These are phyloP conservation scores for Picus viridis DNA, from an alignment of 2,797 vertebrate species.

Conservation along the genomic window DNA sequence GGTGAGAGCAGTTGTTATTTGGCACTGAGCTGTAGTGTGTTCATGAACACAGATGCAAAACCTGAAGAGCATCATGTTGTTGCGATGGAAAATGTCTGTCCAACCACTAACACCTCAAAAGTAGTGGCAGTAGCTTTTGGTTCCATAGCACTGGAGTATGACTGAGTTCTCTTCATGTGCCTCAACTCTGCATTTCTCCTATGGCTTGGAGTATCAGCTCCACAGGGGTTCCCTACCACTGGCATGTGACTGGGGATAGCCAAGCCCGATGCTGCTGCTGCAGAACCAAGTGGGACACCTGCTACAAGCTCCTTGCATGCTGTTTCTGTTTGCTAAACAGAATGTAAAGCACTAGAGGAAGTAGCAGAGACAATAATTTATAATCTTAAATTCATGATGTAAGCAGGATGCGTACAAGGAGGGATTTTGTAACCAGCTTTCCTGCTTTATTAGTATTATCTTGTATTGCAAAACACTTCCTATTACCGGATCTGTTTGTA, in stretches of 20 bases:
- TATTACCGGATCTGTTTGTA: slow-evolving; percentile 40
- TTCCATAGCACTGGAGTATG: rapidly evolving
- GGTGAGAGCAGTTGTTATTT: neutral
- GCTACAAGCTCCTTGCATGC: neutral
- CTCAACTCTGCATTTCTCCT: rapidly evolving
- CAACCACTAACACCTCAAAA: neutral
- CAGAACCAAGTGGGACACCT: neutral
- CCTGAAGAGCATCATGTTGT: neutral
- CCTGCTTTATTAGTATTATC: slow-evolving; percentile 43
- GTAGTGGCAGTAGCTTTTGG: neutral
- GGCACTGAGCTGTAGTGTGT: neutral
- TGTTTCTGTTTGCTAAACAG: slow-evolving; percentile 12
- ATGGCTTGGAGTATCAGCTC: neutral
- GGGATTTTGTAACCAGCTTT: slow-evolving; percentile 31
- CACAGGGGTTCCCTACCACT: neutral
- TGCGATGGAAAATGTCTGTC: neutral
- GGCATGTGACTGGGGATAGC: rapidly evolving
- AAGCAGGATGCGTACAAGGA: neutral
- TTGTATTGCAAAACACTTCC: slow-evolving; percentile 34
- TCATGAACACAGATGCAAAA: neutral
- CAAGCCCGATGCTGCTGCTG: neutral
- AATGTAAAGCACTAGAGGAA: slow-evolving; percentile 39
- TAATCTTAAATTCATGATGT: neutral
- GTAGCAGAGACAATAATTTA: slow-evolving; percentile 48
- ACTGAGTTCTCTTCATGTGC: rapidly evolving